Evolutionary conservation across 2,888 invertebrate genomes (phyloP).

Genomic region (Caenorhabditis afra): DNA sequence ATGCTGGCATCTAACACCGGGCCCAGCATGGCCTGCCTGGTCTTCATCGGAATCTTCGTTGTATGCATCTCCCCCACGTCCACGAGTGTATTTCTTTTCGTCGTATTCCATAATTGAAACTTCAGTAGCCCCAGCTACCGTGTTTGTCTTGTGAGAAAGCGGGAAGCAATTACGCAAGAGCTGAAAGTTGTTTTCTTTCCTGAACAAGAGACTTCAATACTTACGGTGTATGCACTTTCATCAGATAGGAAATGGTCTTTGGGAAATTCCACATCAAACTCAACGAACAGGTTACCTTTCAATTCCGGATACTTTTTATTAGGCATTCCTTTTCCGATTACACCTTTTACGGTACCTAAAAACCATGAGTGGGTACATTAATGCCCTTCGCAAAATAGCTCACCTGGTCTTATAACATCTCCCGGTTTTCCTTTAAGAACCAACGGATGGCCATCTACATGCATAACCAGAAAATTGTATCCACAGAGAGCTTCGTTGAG

Average conservation of each 20-base stretch:
- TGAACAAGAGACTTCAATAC: neutral
- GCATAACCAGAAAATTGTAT: slow-evolving; percentile 89
- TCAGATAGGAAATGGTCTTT: slow-evolving; percentile 86
- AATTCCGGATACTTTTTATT: slow-evolving; percentile 65
- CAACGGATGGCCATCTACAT: slow-evolving; percentile 91
- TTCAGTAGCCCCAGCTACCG: slow-evolving; percentile 86
- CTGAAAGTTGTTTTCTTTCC: slow-evolving; percentile 80
- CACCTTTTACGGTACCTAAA: slow-evolving; percentile 85
- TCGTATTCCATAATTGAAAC: slow-evolving; percentile 85
- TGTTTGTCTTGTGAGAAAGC: slow-evolving; percentile 85
- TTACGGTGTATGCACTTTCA: slow-evolving; percentile 73
- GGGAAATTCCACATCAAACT: slow-evolving; percentile 91
- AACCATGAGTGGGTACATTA: neutral
- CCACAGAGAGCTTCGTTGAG: slow-evolving; percentile 94
- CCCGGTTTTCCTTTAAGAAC: slow-evolving; percentile 88
- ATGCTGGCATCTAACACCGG: slow-evolving; percentile 59
- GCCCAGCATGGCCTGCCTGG: slow-evolving; percentile 82
- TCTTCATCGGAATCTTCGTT: slow-evolving; percentile 83
- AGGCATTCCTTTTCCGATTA: slow-evolving; percentile 93
- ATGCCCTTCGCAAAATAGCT: slow-evolving; percentile 72
- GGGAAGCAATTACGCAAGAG: slow-evolving; percentile 88
- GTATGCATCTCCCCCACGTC: slow-evolving; percentile 85
- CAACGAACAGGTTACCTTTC: slow-evolving; percentile 89
- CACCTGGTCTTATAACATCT: slow-evolving; percentile 89
- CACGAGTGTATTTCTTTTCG: slow-evolving; percentile 74